These are phyloP conservation scores for Notamacropus eugenii DNA, from an alignment of 2,797 vertebrate species.

Conservation along the genomic window DNA sequence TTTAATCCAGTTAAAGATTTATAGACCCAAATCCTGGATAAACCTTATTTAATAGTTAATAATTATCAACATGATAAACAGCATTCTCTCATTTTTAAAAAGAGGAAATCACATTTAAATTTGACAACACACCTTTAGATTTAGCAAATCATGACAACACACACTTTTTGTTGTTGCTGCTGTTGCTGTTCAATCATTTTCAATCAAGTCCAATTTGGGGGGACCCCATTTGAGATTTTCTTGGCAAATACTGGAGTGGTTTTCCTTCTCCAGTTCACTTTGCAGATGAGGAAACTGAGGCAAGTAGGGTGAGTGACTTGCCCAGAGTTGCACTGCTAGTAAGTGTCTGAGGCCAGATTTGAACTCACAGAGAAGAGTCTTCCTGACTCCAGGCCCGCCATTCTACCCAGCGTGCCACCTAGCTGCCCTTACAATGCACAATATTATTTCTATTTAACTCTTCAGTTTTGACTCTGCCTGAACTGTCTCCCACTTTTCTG, in stretches of 20 bases:
- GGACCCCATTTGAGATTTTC: neutral
- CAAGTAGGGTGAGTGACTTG: neutral
- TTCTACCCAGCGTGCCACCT: neutral
- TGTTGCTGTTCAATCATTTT: neutral
- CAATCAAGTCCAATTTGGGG: neutral
- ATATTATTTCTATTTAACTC: neutral
- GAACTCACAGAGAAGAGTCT: neutral
- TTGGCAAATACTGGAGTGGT: neutral
- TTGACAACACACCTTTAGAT: neutral
- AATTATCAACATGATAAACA: neutral
- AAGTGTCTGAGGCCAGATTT: neutral
- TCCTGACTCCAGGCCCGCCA: too few relatives aligned
- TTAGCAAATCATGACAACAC: neutral
- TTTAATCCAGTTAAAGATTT: neutral
- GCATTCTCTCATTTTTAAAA: neutral
- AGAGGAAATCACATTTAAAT: neutral
- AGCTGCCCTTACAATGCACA: neutral
- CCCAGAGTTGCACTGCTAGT: neutral
- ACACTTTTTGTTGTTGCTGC: neutral
- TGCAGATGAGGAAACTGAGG: neutral
- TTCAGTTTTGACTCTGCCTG: neutral
- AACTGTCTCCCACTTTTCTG: neutral
- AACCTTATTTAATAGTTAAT: neutral
- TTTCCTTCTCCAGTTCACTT: neutral
- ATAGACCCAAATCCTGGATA: neutral